Conservation (phyloP, 2,113 vertebrate genomes). For the Pelecanus crispus region DNA sequence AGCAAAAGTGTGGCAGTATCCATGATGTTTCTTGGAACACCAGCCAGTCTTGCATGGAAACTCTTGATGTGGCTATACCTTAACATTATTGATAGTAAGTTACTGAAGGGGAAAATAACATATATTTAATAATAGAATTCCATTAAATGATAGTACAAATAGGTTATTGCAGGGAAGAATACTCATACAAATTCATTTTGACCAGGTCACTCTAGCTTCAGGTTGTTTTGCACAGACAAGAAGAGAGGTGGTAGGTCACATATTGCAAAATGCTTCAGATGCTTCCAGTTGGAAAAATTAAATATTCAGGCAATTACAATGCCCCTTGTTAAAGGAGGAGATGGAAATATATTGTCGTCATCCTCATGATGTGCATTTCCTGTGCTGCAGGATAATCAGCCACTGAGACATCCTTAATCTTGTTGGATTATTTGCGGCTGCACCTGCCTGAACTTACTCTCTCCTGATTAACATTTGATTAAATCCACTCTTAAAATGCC, state of each 20-base stretch:
- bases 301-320: slow-evolving; percentile 42
- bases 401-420: slow-evolving; percentile 21
- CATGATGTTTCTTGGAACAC: background rate
- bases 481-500: slow-evolving; percentile 60
- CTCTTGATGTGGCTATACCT: background rate
- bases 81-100: background rate
- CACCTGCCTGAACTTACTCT: slow-evolving; percentile 58
- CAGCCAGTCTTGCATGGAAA: background rate
- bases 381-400: slow-evolving; percentile 29
- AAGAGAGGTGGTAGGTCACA: slow-evolving; percentile 8
- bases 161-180: background rate
- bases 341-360: slow-evolving; percentile 1
- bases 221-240: slow-evolving; percentile 25
- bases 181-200: slow-evolving; percentile 19
- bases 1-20: background rate
- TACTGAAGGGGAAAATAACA: background rate
- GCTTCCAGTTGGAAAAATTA: slow-evolving; percentile 48
- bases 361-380: background rate
- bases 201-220: background rate
- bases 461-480: slow-evolving; percentile 67
- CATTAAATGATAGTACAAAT: background rate
- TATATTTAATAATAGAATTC: background rate
- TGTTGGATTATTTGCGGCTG: slow-evolving; percentile 33
- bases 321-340: background rate
- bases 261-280: slow-evolving; percentile 10